Percentiles rank a stretch among this genome's conserved stretches.
Conservation (phyloP, 2,888 invertebrate species). For the Ametastegia equiseti region DNA sequence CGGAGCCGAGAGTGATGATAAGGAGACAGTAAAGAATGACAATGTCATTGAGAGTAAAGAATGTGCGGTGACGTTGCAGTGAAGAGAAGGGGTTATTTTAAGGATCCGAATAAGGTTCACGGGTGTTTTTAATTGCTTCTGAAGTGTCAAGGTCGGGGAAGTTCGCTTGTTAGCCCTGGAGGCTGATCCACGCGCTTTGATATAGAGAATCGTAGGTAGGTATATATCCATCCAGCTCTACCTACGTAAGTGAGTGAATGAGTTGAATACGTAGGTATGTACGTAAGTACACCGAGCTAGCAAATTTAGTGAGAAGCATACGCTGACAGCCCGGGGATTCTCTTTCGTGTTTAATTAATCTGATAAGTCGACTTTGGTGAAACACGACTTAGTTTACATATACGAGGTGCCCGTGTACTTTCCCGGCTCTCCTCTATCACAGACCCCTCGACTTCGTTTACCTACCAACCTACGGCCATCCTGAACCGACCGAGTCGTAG, state of each 20-base stretch:
- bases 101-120: neutral
- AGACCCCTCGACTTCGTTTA: neutral
- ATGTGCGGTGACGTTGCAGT: neutral
- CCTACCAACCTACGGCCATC: constrained; percentile 10
- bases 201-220: neutral
- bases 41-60: neutral
- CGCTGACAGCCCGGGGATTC: constrained; percentile 45
- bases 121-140: neutral
- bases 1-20: no score
- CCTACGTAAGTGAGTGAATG: neutral
- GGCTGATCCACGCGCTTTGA: constrained; percentile 32
- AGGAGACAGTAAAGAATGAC: neutral
- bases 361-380: constrained; percentile 56
- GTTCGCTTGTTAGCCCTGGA: constrained; percentile 3
- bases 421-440: constrained; percentile 15
- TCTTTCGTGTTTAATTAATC: constrained; percentile 58
- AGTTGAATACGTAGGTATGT: neutral
- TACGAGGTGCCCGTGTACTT: constrained; percentile 14
- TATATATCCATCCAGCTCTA: neutral
- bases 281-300: constrained; percentile 36
- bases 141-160: constrained; percentile 3
- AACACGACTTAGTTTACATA: constrained; percentile 45
- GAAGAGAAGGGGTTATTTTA: neutral
- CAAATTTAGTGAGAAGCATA: constrained; percentile 41
- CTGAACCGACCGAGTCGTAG: constrained; percentile 54